Percentiles rank a stretch among this genome's conserved stretches.
Evolutionary conservation across 1,140 invertebrate species (phyloP).

Genomic region (Propsilocerus akamusi): DNA sequence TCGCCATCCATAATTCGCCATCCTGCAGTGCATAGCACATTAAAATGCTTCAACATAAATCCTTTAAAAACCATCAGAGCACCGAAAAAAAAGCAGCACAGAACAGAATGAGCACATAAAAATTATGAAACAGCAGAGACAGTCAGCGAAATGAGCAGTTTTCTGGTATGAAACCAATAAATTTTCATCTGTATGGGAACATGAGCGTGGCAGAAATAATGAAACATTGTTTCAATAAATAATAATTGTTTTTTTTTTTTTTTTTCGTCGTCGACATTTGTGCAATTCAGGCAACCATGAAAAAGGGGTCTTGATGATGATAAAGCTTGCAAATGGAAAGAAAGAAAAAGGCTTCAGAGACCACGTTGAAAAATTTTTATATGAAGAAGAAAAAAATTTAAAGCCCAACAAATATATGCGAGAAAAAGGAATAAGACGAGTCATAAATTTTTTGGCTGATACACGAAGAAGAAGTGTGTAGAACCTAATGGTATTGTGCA

Average conservation of each 20-base stretch:
- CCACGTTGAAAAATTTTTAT: no score
- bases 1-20: not conserved
- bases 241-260: not conserved
- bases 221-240: not conserved
- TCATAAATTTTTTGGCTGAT: no score
- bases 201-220: not conserved
- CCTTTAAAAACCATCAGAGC: not conserved
- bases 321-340: not conserved
- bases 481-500: no score
- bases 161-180: not conserved
- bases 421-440: no score
- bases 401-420: no score
- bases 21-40: not conserved
- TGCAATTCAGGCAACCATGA: no score
- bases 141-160: not conserved
- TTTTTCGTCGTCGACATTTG: no score
- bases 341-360: no score
- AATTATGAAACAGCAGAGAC: not conserved
- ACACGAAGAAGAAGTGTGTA: no score
- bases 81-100: not conserved
- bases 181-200: not conserved
- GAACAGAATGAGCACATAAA: not conserved
- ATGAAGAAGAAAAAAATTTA: no score
- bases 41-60: not conserved
- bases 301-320: not conserved